Conservation (phyloP, 2,888 invertebrate genomes). For the Ephialtes manifestator region DNA sequence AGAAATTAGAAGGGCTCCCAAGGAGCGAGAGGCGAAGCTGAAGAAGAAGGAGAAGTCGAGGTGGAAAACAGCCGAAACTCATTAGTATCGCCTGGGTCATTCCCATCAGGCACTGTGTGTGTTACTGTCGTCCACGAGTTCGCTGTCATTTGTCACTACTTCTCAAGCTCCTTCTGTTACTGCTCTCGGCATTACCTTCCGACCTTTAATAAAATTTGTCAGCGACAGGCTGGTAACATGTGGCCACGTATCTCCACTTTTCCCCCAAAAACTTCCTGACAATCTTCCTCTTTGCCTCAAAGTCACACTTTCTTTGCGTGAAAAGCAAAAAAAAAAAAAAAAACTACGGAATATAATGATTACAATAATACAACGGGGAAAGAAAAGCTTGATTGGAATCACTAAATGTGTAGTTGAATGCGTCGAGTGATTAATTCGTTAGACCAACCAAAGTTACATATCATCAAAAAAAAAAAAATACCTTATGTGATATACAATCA, state of each 20-base stretch:
- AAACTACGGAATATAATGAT: neutral
- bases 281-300: constrained; percentile 4
- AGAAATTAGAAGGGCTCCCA: constrained; percentile 67
- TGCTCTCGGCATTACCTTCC: constrained; percentile 53
- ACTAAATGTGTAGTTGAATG: too few species aligned
- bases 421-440: too few species aligned
- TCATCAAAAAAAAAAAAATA: too few species aligned
- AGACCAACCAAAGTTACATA: too few species aligned
- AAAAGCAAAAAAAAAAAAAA: neutral
- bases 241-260: constrained; percentile 29
- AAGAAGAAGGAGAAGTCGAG: constrained; percentile 36
- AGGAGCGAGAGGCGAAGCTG: constrained; percentile 11
- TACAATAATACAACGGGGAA: neutral
- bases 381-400: too few species aligned
- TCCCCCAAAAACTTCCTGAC: constrained; percentile 1
- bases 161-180: constrained; percentile 38
- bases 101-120: constrained; percentile 58
- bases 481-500: too few species aligned
- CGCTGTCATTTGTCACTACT: constrained; percentile 71
- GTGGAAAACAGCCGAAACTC: constrained; percentile 72
- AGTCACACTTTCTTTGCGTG: neutral
- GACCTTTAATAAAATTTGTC: constrained; percentile 72
- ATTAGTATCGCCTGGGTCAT: constrained; percentile 72
- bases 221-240: constrained; percentile 55
- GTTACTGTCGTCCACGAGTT: constrained; percentile 60